Evolutionary conservation across 2,797 vertebrate genomes (phyloP), one percentile per base, ranked within the genome.

Genomic region (Brotula barbata): DNA sequence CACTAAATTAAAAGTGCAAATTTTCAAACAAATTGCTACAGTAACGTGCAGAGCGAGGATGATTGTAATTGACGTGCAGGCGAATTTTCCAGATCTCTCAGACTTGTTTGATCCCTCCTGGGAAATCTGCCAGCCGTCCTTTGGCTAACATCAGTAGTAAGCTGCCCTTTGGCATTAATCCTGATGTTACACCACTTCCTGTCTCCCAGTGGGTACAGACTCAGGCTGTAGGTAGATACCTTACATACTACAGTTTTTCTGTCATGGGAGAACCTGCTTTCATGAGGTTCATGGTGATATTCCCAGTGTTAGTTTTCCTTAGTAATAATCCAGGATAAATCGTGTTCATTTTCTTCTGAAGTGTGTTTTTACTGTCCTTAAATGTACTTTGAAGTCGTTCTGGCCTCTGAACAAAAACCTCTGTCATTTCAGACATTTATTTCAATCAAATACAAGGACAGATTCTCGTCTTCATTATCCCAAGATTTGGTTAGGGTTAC

Each of bases 341-440:
- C 54, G n/a, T 33, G 71, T 82, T 88, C 73, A 73, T 79, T 71
- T 85, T 75, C 52, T 74, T 85, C 62, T 83, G 77, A 85, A 85
- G 80, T 85, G 67, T 84, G 70, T 85, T 85, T 89, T 70, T 80
- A 85, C 80, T 77, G 77, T 55, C 81, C 68, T 57, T 59, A 21
- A 64, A 49, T 62, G 75, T 58, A 47, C 50, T 61, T 86, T 89
- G 86, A 84, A 64, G 19, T 2, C 13, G 51, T 33, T 48, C 44
- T 60, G 70, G 52, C 13, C 57, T 70, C 55, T 77, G 58, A 68
- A 75, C 60, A 70, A 76, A 64, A 72, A 69, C 39, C 75, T 66
- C 52, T 6, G 34, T 60, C 51, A 67, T 34, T 70, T 72, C 34
- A 71, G 76, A 82, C 55, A 22, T 81, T 55, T 64, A 15, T 75